These are phyloP conservation scores for Mormyrus proboscirostris DNA, from an alignment of 2,797 vertebrate genomes.

Conservation along the genomic window DNA sequence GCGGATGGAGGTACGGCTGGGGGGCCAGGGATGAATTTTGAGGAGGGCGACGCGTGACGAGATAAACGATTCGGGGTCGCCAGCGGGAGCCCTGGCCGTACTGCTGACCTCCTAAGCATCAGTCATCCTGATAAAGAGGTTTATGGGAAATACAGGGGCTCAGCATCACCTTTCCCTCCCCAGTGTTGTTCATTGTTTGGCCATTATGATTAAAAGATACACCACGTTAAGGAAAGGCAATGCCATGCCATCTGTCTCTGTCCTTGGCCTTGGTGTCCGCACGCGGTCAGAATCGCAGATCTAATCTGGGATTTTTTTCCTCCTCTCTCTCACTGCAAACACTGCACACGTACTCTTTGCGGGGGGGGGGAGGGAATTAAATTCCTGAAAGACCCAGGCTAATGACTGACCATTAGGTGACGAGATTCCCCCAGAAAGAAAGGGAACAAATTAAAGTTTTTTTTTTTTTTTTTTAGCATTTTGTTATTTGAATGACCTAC, in stretches of 20 bases:
- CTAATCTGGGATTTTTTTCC: constrained; percentile 3
- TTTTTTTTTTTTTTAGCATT: constrained; percentile 47
- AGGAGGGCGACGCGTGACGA: constrained; percentile 66
- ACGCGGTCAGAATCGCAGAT: constrained; percentile 33
- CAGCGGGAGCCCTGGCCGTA: constrained; percentile 58
- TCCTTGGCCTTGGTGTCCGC: constrained; percentile 39
- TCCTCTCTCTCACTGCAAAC: constrained; percentile 16
- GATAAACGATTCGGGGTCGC: constrained; percentile 68
- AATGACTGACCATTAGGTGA: constrained; percentile 39
- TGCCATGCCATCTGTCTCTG: constrained; percentile 51
- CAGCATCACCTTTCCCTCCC: constrained; percentile 14
- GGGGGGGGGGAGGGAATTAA: constrained; percentile 19
- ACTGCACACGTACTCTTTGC: not conserved
- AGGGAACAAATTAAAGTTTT: constrained; percentile 62
- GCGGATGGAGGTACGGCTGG: constrained; percentile 55
- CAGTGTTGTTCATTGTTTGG: constrained; percentile 61
- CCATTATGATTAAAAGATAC: constrained; percentile 62
- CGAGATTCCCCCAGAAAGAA: constrained; percentile 55
- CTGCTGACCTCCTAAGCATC: constrained; percentile 52
- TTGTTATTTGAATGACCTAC: constrained; percentile 75
- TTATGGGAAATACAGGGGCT: constrained; percentile 21
- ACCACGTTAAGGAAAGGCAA: constrained; percentile 52
- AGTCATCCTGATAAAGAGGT: constrained; percentile 49
- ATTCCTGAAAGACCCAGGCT: not conserved
- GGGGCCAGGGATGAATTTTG: constrained; percentile 65